Conservation (phyloP, 2,113 vertebrate genomes). For the Ahaetulla prasina region DNA sequence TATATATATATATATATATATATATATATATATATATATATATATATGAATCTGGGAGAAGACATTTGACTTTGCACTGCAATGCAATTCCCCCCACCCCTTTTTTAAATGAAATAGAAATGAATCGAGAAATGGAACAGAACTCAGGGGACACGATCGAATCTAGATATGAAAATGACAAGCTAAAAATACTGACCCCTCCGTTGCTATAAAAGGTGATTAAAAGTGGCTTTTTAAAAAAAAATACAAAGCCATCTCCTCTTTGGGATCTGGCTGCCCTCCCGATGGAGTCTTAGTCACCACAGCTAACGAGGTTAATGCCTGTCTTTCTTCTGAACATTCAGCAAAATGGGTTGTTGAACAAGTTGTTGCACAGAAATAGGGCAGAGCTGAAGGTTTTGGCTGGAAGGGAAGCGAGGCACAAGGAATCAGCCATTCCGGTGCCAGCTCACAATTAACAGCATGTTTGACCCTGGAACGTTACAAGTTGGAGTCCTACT, state of each 20-base stretch:
- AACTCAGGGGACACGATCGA: not conserved
- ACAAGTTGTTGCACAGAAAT: not conserved
- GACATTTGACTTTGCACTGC: not conserved
- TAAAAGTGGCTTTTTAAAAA: not conserved
- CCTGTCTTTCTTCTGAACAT: not conserved
- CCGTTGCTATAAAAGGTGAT: too few species aligned
- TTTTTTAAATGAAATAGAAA: not conserved
- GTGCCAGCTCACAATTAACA: not conserved
- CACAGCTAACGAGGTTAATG: too few species aligned
- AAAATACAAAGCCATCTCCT: not conserved
- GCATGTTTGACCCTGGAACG: not conserved
- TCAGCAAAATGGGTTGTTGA: not conserved
- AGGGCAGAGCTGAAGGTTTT: not conserved
- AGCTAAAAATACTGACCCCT: not conserved
- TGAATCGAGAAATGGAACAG: not conserved
- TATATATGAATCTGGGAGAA: not conserved
- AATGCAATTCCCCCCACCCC: not conserved
- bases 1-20: too few species aligned
- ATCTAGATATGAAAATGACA: not conserved
- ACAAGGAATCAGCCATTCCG: not conserved
- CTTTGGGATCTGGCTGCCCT: not conserved
- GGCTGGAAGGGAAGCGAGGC: not conserved
- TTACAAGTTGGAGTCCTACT: not conserved
- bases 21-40: too few species aligned
- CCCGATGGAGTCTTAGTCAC: not conserved